phyloP scores from a whole-genome alignment of 2,888 invertebrate genomes.

The Cistogaster globosa region DNA sequence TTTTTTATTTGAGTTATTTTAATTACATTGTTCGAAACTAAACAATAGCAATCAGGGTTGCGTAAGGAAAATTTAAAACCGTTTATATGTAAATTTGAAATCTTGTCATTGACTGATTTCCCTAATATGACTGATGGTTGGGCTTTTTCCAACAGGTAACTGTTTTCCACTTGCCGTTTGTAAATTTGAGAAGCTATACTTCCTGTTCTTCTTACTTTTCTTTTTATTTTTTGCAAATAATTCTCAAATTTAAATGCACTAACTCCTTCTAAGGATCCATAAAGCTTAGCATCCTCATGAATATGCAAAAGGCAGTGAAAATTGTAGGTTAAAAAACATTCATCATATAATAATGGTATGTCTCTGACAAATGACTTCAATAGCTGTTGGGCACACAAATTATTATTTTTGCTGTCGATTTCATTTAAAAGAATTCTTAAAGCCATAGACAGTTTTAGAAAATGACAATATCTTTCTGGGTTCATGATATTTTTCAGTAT shows the following conservation, averaged over 20 bases:
- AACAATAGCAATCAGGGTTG: slow-evolving; percentile 30
- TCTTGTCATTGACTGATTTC: slow-evolving; percentile 40
- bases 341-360: slow-evolving; percentile 26
- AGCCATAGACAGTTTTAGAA: too few species aligned
- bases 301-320: slow-evolving; percentile 57
- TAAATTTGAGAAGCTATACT: slow-evolving; percentile 2
- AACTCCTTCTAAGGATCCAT: slow-evolving; percentile 60
- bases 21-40: slow-evolving; percentile 22
- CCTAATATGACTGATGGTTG: slow-evolving; percentile 22
- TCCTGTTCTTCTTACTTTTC: slow-evolving; percentile 40
- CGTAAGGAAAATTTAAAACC: slow-evolving; percentile 36
- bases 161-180: slow-evolving; percentile 50
- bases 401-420: too few species aligned
- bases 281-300: slow-evolving; percentile 50
- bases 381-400: slow-evolving; percentile 17
- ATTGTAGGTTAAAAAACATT: slow-evolving; percentile 46
- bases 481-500: too few species aligned
- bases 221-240: slow-evolving; percentile 51
- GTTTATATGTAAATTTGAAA: slow-evolving; percentile 38
- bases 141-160: slow-evolving; percentile 39
- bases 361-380: slow-evolving; percentile 28
- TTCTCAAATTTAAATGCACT: slow-evolving; percentile 33
- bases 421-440: too few species aligned
- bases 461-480: too few species aligned
- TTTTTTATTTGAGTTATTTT: slow-evolving; percentile 47